Percentiles rank a stretch among this genome's conserved stretches.
phyloP scores from a whole-genome alignment of 64 coral and sea anemone species.

The Orbicella faveolata region DNA sequence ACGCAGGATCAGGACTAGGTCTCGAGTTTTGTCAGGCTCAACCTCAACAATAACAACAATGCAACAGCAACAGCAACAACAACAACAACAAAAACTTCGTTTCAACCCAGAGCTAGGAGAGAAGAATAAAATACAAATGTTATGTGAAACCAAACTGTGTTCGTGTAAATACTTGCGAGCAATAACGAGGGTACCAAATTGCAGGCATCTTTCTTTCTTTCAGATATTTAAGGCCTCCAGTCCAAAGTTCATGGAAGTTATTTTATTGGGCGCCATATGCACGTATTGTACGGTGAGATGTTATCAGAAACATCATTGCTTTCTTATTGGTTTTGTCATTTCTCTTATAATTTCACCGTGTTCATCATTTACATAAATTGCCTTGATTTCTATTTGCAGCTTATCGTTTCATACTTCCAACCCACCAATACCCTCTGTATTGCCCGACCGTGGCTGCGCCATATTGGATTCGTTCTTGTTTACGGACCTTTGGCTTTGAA shows the following conservation, averaged over 20 bases:
- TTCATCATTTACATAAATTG: background rate
- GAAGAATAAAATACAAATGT: too few relatives aligned
- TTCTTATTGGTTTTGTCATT: background rate
- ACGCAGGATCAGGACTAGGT: too few relatives aligned
- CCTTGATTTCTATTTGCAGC: background rate
- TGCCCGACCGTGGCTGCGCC: constrained; percentile 20
- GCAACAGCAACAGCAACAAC: too few relatives aligned
- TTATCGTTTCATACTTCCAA: constrained; percentile 16
- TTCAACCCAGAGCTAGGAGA: too few relatives aligned
- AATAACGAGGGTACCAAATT: too few relatives aligned
- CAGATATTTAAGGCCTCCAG: constrained; percentile 58
- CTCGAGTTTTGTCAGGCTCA: too few relatives aligned
- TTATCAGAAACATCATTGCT: background rate
- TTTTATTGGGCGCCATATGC: constrained; percentile 8
- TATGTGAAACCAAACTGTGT: too few relatives aligned
- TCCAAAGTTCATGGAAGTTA: constrained; percentile 36
- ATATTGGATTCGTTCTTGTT: constrained; percentile 41
- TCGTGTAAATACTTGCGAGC: too few relatives aligned
- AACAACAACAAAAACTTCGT: too few relatives aligned
- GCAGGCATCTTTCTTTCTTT: background rate
- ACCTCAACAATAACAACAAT: too few relatives aligned
- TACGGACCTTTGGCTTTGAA: constrained; percentile 49
- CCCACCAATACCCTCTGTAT: constrained; percentile 29
- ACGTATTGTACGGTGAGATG: constrained; percentile 35
- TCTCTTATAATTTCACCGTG: background rate